Percentiles rank a stretch among this genome's conserved stretches.
Conservation (phyloP, 2,888 invertebrate genomes). For the Cephus sareptanus region DNA sequence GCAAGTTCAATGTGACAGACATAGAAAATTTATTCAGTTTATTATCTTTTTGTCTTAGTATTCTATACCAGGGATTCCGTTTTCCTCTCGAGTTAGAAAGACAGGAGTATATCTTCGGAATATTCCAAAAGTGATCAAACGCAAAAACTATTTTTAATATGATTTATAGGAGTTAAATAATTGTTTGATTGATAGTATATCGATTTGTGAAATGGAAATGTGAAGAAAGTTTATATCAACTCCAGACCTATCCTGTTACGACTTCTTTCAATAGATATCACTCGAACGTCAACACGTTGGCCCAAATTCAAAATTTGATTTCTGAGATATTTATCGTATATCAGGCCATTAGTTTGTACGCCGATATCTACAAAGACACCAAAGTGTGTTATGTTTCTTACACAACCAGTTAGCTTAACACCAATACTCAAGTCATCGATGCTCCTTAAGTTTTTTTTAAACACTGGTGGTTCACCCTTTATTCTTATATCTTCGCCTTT, state of each 20-base stretch:
- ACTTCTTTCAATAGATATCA: conserved; percentile 71
- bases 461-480: conserved; percentile 76
- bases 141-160: neutral
- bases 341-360: conserved; percentile 77
- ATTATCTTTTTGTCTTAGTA: neutral
- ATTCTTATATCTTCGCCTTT: conserved; percentile 81
- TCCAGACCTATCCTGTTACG: conserved; percentile 70
- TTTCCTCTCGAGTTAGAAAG: neutral
- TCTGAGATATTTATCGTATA: conserved; percentile 74
- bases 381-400: conserved; percentile 88
- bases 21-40: neutral
- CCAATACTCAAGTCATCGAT: conserved; percentile 75
- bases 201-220: neutral
- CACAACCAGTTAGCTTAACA: conserved; percentile 78
- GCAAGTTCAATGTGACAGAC: neutral
- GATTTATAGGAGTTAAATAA: neutral
- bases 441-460: conserved; percentile 77
- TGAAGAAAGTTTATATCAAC: conserved; percentile 25
- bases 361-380: conserved; percentile 93
- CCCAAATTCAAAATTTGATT: conserved; percentile 73
- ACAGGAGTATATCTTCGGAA: neutral
- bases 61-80: neutral
- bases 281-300: conserved; percentile 76
- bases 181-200: neutral
- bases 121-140: neutral